Evolutionary conservation across 2,113 vertebrate species (phyloP).

Genomic region (Diphyllodes magnificus): DNA sequence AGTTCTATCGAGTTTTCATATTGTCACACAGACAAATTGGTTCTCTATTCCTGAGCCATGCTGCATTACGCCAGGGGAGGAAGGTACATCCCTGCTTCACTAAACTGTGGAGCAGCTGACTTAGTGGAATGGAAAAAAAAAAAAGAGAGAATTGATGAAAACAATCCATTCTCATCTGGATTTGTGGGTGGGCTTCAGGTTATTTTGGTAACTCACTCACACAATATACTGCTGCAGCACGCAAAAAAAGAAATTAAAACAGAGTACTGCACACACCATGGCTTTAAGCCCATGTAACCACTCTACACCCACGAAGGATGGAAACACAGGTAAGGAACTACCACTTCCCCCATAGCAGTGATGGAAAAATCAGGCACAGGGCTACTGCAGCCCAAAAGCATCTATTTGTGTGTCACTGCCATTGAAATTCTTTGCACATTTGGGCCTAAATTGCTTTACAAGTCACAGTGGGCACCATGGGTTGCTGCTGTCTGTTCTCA

Average conservation of each 20-base stretch:
- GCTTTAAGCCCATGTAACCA: background rate
- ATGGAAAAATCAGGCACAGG: background rate
- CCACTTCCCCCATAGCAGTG: accelerated
- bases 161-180: background rate
- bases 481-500: background rate
- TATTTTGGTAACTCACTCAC: background rate
- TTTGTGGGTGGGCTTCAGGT: background rate
- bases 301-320: background rate
- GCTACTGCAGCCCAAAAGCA: background rate
- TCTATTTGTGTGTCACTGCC: background rate
- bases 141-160: background rate
- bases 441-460: background rate
- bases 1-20: background rate
- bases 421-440: background rate
- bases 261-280: background rate
- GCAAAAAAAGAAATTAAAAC: background rate
- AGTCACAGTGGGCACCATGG: background rate
- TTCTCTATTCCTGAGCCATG: background rate
- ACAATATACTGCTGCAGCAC: background rate
- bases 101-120: background rate
- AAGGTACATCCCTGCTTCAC: background rate
- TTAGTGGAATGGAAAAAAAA: background rate
- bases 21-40: background rate
- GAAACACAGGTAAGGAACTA: background rate
- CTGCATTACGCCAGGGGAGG: background rate